Evolutionary conservation across 2,113 vertebrate species (phyloP).

Genomic region (Chionomys nivalis): DNA sequence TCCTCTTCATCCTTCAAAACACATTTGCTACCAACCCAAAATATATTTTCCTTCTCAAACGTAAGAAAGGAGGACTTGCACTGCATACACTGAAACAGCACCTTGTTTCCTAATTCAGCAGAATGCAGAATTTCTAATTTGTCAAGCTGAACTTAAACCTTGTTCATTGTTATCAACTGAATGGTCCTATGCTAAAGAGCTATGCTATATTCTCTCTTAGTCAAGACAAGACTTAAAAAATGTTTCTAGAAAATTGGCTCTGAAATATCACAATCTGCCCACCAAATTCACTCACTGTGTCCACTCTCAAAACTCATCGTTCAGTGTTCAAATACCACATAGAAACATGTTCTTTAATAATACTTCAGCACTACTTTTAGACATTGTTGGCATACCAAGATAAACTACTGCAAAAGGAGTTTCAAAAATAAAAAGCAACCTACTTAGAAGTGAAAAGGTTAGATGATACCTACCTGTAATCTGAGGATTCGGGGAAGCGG

Average conservation of each 20-base stretch:
- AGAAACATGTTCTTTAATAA: conserved; percentile 35
- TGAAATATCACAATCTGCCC: conserved; percentile 23
- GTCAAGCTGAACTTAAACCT: conserved; percentile 10
- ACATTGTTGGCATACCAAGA: conserved; percentile 1
- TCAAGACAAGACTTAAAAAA: conserved; percentile 37
- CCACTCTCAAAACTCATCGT: not conserved
- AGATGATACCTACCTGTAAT: not conserved
- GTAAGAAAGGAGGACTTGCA: not conserved
- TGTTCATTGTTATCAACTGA: conserved; percentile 36
- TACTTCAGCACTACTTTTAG: conserved; percentile 17
- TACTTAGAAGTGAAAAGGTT: conserved; percentile 7
- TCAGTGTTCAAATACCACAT: conserved; percentile 18
- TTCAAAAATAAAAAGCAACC: conserved; percentile 42
- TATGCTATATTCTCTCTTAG: not conserved
- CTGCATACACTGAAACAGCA: not conserved
- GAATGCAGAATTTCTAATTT: conserved; percentile 8
- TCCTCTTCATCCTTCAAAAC: conserved; percentile 52
- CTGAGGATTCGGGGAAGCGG: not conserved
- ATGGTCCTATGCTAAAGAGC: conserved; percentile 31
- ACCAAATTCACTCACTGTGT: not conserved
- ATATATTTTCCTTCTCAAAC: not conserved
- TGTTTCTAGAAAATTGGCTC: conserved; percentile 1
- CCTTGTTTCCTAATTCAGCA: conserved; percentile 29
- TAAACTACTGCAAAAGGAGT: conserved; percentile 36
- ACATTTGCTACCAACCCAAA: not conserved